Percentiles rank a stretch among this genome's conserved stretches.
These are phyloP conservation scores for Aplocera efformata DNA, from an alignment of 2,888 invertebrate species.

Conservation along the genomic window DNA sequence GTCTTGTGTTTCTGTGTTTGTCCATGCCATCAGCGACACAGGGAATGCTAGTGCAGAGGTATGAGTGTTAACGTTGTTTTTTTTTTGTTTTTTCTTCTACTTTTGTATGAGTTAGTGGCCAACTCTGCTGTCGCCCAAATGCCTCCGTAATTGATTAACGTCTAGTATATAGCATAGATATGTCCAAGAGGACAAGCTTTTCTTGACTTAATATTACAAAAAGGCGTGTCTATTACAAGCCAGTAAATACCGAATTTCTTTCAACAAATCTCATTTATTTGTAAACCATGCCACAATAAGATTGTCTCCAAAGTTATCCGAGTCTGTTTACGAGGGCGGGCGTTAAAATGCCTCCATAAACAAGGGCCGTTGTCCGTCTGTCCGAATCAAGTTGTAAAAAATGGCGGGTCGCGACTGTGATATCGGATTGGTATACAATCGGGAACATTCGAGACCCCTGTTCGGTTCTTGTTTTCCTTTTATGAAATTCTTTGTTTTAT, in stretches of 20 bases:
- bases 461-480: constrained; percentile 7
- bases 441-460: constrained; percentile 10
- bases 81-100: too few species aligned
- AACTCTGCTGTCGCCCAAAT: too few species aligned
- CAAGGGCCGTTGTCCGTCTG: constrained; percentile 35
- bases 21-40: too few species aligned
- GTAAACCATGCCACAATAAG: constrained; percentile 3
- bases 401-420: constrained; percentile 13
- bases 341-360: constrained; percentile 33
- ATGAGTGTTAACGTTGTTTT: too few species aligned
- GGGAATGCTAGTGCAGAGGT: too few species aligned
- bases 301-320: constrained; percentile 9
- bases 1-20: too few species aligned
- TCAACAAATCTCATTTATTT: not conserved
- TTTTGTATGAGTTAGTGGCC: too few species aligned
- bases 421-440: constrained; percentile 18
- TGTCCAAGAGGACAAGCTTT: too few species aligned
- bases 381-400: constrained; percentile 23
- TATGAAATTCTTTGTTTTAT: constrained; percentile 7
- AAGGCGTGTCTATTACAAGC: not conserved
- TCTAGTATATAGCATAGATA: too few species aligned
- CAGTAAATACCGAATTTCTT: not conserved
- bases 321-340: constrained; percentile 24
- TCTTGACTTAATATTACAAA: not conserved
- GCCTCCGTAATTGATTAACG: too few species aligned